Evolutionary conservation across 1,140 invertebrate genomes (phyloP).

Genomic region (Scaptomyza pallida): DNA sequence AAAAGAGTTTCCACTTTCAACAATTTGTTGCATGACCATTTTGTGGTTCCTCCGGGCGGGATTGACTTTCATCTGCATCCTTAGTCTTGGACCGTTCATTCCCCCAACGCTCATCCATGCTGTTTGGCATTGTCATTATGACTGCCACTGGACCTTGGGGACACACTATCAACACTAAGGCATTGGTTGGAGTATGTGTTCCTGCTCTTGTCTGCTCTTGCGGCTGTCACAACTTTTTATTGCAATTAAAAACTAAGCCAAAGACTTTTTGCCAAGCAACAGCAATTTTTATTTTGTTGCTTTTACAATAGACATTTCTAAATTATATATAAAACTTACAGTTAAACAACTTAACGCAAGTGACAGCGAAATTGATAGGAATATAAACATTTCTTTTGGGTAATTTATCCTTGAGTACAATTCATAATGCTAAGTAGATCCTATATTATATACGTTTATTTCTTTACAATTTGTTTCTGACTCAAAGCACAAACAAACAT

Average conservation of each 20-base stretch:
- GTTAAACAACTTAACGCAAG: not conserved
- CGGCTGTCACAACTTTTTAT: conserved; percentile 69
- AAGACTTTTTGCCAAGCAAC: conserved; percentile 48
- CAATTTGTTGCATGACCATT: conserved; percentile 76
- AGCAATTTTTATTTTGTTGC: not conserved
- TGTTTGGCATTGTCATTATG: conserved; percentile 65
- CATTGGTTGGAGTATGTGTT: not conserved
- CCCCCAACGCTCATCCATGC: conserved; percentile 1
- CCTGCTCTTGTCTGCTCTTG: conserved; percentile 17
- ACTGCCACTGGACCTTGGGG: conserved; percentile 61
- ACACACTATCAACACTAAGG: conserved; percentile 38
- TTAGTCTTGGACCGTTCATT: not conserved
- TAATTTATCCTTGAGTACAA: no score
- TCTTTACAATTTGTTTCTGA: not conserved
- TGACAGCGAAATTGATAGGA: not conserved
- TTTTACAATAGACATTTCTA: not conserved
- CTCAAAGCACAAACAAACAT: not conserved
- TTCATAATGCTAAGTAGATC: no score
- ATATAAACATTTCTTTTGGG: no score
- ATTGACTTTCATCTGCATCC: conserved; percentile 45
- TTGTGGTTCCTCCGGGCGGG: conserved; percentile 53
- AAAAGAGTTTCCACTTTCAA: conserved; percentile 28
- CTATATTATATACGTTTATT: no score
- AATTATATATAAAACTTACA: conserved; percentile 1
- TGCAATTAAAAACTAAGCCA: conserved; percentile 78